Conservation (phyloP, 2,888 invertebrate genomes). For the Chrysotoxum bicinctum region DNA sequence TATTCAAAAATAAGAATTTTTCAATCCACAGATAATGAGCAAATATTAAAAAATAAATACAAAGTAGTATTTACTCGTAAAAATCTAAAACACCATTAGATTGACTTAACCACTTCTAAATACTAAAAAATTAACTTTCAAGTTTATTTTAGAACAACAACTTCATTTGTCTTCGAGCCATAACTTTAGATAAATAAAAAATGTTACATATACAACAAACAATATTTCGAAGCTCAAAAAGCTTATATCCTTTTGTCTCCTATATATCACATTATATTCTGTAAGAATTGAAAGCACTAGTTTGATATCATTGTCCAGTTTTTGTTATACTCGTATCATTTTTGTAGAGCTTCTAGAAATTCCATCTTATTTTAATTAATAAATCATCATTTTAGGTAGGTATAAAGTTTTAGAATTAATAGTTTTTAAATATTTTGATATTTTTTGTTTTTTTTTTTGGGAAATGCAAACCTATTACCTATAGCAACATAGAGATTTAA, state of each 20-base stretch:
- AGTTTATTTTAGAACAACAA: slow-evolving; percentile 24
- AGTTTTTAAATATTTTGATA: background rate
- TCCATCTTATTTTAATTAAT: background rate
- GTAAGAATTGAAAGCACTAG: background rate
- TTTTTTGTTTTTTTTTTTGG: background rate
- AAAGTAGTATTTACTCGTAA: background rate
- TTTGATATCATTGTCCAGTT: background rate
- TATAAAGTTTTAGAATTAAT: background rate
- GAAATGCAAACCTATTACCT: background rate
- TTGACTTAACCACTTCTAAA: background rate
- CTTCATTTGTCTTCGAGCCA: slow-evolving; percentile 10
- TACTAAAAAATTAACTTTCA: slow-evolving; percentile 28
- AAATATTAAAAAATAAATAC: background rate
- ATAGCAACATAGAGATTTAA: background rate
- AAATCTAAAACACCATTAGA: background rate
- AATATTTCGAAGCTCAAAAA: background rate
- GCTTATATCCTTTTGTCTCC: background rate
- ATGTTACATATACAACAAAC: background rate
- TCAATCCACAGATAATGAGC: background rate
- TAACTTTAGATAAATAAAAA: background rate
- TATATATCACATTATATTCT: background rate
- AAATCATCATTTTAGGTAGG: background rate
- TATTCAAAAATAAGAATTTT: slow-evolving; percentile 30
- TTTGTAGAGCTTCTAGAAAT: background rate
- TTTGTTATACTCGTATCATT: background rate